Percentiles rank a stretch among this genome's conserved stretches.
These are phyloP conservation scores for Drosophila incognita DNA, from an alignment of 2,888 invertebrate species.

Conservation along the genomic window DNA sequence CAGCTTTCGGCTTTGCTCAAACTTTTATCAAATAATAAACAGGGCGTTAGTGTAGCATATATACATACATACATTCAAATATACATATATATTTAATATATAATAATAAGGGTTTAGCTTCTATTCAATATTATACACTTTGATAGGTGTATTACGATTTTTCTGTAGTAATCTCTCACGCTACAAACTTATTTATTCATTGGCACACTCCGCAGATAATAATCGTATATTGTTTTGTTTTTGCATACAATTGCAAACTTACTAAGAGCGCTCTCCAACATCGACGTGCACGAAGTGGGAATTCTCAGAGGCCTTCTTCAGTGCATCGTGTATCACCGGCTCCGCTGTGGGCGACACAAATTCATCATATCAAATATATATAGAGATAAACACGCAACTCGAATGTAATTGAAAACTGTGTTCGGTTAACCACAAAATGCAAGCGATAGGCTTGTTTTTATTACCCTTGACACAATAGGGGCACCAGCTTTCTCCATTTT, in stretches of 20 bases:
- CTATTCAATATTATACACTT: neutral
- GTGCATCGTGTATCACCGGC: constrained; percentile 90
- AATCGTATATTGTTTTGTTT: neutral
- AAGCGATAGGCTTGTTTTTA: constrained; percentile 35
- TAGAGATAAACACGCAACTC: constrained; percentile 6
- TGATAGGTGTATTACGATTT: neutral
- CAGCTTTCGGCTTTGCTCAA: too few relatives aligned
- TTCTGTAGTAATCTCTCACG: neutral
- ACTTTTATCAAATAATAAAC: constrained; percentile 47
- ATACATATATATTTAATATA: neutral
- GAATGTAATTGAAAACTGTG: constrained; percentile 23
- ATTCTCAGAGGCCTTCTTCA: constrained; percentile 87
- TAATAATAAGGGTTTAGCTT: neutral
- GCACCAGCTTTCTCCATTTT: constrained; percentile 93
- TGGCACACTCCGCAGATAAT: neutral
- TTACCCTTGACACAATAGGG: constrained; percentile 93
- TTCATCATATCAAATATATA: neutral
- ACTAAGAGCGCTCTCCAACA: constrained; percentile 92
- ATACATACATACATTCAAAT: neutral
- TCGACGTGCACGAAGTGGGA: constrained; percentile 90
- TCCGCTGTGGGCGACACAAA: constrained; percentile 87
- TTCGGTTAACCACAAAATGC: constrained; percentile 43
- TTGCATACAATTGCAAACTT: constrained; percentile 84
- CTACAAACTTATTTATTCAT: neutral
- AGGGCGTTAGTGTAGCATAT: constrained; percentile 19